phyloP scores from a whole-genome alignment of 2,113 vertebrate species.

The Phyllostomus discolor region DNA sequence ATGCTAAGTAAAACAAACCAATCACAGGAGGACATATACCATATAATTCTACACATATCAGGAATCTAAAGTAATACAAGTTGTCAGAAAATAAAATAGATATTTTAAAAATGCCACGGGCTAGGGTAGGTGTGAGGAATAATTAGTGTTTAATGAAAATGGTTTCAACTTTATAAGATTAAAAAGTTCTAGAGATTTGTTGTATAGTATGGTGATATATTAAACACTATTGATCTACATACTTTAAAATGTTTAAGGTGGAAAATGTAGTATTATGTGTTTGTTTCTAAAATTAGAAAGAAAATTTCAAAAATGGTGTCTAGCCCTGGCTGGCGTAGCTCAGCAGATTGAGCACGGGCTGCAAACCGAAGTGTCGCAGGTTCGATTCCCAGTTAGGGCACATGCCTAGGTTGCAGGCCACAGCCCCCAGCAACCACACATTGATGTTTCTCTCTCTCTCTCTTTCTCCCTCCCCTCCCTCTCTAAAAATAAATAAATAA shows the following conservation, averaged over 20 bases:
- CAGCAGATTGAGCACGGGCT: too few relatives aligned
- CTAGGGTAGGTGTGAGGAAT: background rate
- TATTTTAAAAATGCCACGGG: background rate
- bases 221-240: background rate
- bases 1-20: background rate
- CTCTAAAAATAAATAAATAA: too few relatives aligned
- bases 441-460: too few relatives aligned
- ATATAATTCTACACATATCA: background rate
- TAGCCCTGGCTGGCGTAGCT: too few relatives aligned
- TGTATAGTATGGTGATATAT: background rate
- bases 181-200: background rate
- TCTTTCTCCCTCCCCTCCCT: too few relatives aligned
- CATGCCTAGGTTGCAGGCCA: too few relatives aligned
- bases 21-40: background rate
- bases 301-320: background rate
- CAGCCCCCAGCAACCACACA: too few relatives aligned
- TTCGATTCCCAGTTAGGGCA: too few relatives aligned
- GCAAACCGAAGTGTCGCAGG: too few relatives aligned
- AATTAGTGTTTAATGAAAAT: background rate
- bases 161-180: background rate
- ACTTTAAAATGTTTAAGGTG: background rate
- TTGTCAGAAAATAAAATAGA: background rate
- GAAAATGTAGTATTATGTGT: background rate
- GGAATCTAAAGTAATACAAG: background rate
- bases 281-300: background rate